phyloP scores from a whole-genome alignment of 2,888 invertebrate genomes.

The Oithona nana region DNA sequence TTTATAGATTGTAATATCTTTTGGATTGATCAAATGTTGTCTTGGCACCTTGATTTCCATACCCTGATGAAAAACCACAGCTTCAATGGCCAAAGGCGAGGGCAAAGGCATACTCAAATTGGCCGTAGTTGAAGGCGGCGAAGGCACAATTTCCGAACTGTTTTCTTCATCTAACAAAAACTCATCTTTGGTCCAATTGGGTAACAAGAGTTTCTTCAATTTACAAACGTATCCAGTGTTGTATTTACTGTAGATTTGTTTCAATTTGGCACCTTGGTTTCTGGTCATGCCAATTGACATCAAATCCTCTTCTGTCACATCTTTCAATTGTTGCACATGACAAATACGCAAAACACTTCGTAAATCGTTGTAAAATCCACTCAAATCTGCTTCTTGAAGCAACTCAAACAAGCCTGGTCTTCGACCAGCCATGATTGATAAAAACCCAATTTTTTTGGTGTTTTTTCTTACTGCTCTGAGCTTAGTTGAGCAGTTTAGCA shows the following conservation, averaged over 20 bases:
- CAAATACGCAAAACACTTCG: slow-evolving; percentile 61
- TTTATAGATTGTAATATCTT: slow-evolving; percentile 78
- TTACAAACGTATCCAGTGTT: slow-evolving; percentile 81
- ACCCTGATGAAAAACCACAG: slow-evolving; percentile 19
- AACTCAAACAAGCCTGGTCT: slow-evolving; percentile 59
- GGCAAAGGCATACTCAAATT: neutral
- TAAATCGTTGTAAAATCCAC: slow-evolving; percentile 58
- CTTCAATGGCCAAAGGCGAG: neutral
- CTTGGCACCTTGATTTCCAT: slow-evolving; percentile 42
- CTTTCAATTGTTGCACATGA: slow-evolving; percentile 73
- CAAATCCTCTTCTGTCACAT: slow-evolving; percentile 80
- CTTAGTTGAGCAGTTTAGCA: too few species aligned
- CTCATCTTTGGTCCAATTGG: slow-evolving; percentile 3
- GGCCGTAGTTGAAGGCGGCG: neutral
- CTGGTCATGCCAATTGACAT: slow-evolving; percentile 75
- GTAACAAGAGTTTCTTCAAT: slow-evolving; percentile 25
- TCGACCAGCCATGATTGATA: neutral
- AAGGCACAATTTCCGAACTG: neutral
- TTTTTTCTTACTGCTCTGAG: too few species aligned
- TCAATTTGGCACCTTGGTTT: slow-evolving; percentile 81
- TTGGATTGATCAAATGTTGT: slow-evolving; percentile 73
- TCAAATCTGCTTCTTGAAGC: slow-evolving; percentile 77
- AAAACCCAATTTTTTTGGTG: too few species aligned
- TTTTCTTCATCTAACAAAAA: slow-evolving; percentile 3
- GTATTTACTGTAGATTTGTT: slow-evolving; percentile 70